Base-by-base conservation (phyloP, 2,113 vertebrate genomes). In the Dipodomys ordii region DNA sequence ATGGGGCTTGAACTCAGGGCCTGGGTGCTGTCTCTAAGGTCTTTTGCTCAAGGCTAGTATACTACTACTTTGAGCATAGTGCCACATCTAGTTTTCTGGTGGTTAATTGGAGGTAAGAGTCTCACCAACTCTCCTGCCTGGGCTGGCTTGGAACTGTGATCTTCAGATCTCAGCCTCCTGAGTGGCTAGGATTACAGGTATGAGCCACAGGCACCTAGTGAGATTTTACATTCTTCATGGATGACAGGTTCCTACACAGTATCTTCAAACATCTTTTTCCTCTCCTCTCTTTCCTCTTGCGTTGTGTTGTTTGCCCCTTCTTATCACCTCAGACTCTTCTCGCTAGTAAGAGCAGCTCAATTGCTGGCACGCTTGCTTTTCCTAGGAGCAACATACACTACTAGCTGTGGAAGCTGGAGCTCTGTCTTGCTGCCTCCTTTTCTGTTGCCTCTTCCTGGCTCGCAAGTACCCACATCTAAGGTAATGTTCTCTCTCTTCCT, bases 211-310 rank as follows among this genome's bases (percentile, higher is more conserved):
- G 49, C 49, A 49, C 49, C 12, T 49, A 12, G 49, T 12, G 9
- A 49, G 49, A 49, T 49, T 49, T 49, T 49, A 12, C 49, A 49
- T 49, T 49, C 49, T 93, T 99, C 99, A 73, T 99, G 99, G 97
- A 99, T 99, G 80, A 99, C 99, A 57, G 99, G 98, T 94, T 99
- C 99, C 90, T 99, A 99, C 97, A 99, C 99, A 30, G 99, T 98
- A 97, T 99, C 99, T 81, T 99, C 99, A 92, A 99, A 99, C 98
- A 98, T 97, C 96, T 97, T 98, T 97, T 95, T 97, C 97, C 97
- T 97, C 97, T 98, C 98, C 98, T 98, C 35, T 35, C 35, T 3
- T 35, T 35, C 35, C 35, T 98, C 91, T 77, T 97, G 93, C 0
- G 90, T 72, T 95, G 89, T 92, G 95, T 96, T 76, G 94, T 74